These are phyloP conservation scores for Cercocebus atys DNA, from an alignment of 2,113 vertebrate species.

Conservation along the genomic window DNA sequence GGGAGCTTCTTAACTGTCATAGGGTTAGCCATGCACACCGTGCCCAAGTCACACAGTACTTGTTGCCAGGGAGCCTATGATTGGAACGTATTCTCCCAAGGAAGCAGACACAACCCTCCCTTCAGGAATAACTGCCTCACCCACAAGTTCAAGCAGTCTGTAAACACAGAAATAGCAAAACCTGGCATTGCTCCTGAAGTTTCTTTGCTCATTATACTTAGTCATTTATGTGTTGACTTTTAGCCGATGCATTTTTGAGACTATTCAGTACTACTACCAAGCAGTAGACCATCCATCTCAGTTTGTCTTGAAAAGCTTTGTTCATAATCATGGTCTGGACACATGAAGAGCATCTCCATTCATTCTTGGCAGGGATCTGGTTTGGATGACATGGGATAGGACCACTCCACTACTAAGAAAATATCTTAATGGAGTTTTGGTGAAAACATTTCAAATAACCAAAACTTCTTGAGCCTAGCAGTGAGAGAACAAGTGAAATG, in stretches of 20 bases:
- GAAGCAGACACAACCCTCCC: background rate
- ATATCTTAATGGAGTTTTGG: background rate
- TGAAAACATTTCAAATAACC: background rate
- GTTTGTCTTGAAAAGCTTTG: background rate
- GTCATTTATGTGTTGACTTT: background rate
- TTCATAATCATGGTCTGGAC: background rate
- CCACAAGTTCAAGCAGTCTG: background rate
- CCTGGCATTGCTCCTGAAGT: background rate
- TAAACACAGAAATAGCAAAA: background rate
- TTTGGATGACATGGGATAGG: background rate
- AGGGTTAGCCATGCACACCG: constrained; percentile 21
- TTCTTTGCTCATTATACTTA: background rate
- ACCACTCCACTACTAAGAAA: background rate
- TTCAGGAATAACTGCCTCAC: background rate
- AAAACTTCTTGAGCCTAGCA: background rate
- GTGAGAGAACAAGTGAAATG: background rate
- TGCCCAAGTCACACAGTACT: background rate
- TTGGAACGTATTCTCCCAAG: background rate
- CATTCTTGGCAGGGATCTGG: background rate
- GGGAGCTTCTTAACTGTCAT: constrained; percentile 39
- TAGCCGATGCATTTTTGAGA: background rate
- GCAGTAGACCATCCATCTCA: background rate
- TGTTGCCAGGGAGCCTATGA: background rate
- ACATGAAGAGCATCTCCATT: background rate
- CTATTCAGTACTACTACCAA: background rate